Evolutionary conservation across 2,797 vertebrate genomes (phyloP).

Genomic region (Platyrinchus mystaceus): DNA sequence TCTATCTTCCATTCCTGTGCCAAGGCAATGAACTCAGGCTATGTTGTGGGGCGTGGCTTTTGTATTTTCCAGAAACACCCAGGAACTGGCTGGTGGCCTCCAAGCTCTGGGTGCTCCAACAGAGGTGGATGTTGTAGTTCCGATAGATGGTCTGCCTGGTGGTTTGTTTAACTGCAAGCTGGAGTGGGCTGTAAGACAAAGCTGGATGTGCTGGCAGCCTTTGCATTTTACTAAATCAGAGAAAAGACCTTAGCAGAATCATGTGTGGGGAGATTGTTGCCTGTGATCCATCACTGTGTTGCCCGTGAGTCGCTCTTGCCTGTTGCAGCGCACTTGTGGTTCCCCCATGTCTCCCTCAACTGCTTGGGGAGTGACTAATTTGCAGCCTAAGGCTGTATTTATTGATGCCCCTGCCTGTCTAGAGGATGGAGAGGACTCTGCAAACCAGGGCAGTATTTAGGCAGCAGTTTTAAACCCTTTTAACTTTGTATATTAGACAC

Average conservation of each 20-base stretch:
- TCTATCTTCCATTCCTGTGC: not conserved
- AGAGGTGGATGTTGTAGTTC: not conserved
- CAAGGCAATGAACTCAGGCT: not conserved
- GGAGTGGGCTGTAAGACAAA: not conserved
- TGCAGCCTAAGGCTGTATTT: not conserved
- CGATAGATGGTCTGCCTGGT: not conserved
- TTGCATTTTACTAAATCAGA: not conserved
- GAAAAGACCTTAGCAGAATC: not conserved
- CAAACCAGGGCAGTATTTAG: not conserved
- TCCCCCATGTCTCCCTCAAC: not conserved
- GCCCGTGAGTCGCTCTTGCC: rapidly evolving
- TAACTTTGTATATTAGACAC: not conserved
- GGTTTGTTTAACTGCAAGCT: not conserved
- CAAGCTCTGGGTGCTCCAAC: not conserved
- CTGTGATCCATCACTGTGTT: not conserved
- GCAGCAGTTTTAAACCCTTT: constrained; percentile 5
- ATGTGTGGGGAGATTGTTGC: not conserved
- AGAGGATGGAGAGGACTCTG: not conserved
- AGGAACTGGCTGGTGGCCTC: not conserved
- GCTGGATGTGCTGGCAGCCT: not conserved
- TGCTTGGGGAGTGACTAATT: not conserved
- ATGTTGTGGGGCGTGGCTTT: not conserved
- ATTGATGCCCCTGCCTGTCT: not conserved
- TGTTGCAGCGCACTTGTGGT: rapidly evolving
- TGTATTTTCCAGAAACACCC: not conserved